Conservation (phyloP, 2,113 vertebrate species). For the Poeciliopsis retropinna region DNA sequence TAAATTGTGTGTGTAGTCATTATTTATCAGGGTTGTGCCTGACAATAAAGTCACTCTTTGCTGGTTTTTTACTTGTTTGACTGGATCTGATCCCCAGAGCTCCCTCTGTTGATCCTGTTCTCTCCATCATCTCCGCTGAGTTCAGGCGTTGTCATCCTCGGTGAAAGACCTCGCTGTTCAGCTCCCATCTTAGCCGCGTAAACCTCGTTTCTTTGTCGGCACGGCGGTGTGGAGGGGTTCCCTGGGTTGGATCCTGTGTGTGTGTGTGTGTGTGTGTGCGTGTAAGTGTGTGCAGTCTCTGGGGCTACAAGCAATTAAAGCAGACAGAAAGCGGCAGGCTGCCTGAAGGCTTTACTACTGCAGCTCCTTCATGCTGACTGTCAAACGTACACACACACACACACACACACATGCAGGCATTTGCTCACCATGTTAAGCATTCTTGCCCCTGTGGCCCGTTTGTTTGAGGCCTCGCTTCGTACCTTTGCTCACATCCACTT, state of each 20-base stretch:
- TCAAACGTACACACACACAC: slow-evolving; percentile 37
- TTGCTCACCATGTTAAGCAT: slow-evolving; percentile 57
- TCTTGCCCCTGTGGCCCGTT: slow-evolving; percentile 39
- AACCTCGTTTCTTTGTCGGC: slow-evolving; percentile 61
- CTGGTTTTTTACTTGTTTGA: slow-evolving; percentile 5
- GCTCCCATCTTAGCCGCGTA: slow-evolving; percentile 62
- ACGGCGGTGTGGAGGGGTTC: slow-evolving; percentile 53
- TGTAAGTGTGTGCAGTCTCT: slow-evolving; percentile 46
- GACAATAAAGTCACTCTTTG: slow-evolving; percentile 1
- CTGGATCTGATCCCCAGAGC: slow-evolving; percentile 23
- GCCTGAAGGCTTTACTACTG: slow-evolving; percentile 60
- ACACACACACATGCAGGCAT: too few species aligned
- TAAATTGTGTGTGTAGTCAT: slow-evolving; percentile 11
- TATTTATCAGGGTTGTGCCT: slow-evolving; percentile 43
- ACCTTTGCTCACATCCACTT: slow-evolving; percentile 19
- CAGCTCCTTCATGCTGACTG: slow-evolving; percentile 52
- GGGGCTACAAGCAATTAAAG: slow-evolving; percentile 72
- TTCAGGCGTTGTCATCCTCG: slow-evolving; percentile 44
- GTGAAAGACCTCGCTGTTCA: slow-evolving; percentile 56
- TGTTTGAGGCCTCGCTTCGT: slow-evolving; percentile 47
- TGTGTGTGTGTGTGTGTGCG: slow-evolving; percentile 37
- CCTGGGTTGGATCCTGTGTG: slow-evolving; percentile 41
- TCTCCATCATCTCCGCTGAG: slow-evolving; percentile 37
- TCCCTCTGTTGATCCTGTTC: slow-evolving; percentile 15
- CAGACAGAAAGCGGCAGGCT: slow-evolving; percentile 66